Evolutionary conservation across 2,797 vertebrate species (phyloP).

Genomic region (Tragopan temminckii): DNA sequence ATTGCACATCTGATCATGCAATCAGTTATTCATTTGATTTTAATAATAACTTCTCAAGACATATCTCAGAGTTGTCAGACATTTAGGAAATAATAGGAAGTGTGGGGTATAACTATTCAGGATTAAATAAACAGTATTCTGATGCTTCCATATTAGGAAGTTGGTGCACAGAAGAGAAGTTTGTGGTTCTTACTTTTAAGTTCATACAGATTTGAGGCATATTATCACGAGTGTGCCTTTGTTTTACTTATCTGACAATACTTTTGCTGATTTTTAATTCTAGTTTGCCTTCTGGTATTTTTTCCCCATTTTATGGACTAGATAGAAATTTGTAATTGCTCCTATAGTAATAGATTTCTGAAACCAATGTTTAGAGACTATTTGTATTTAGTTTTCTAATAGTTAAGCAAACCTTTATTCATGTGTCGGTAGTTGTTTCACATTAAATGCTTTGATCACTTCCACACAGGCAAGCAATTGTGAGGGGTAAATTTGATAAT

Average conservation of each 20-base stretch:
- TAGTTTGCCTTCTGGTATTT: not conserved
- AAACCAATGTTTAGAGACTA: not conserved
- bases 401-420: not conserved
- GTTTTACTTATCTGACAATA: not conserved
- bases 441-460: not conserved
- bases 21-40: not conserved
- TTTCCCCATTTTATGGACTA: not conserved
- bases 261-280: not conserved
- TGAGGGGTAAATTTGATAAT: constrained; percentile 1
- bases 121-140: not conserved
- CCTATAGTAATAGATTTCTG: not conserved
- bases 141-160: not conserved
- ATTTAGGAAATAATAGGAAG: not conserved
- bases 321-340: not conserved
- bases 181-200: not conserved
- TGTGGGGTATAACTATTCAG: not conserved
- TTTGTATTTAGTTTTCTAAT: not conserved
- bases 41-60: not conserved
- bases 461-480: not conserved
- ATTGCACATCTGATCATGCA: not conserved
- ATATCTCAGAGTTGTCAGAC: not conserved
- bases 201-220: not conserved
- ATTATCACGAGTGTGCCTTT: not conserved
- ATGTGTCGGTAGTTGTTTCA: not conserved
- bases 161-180: not conserved